Percentiles rank a stretch among this genome's conserved stretches.
Evolutionary conservation across 2,113 vertebrate genomes (phyloP).

Genomic region (Tautogolabrus adspersus): DNA sequence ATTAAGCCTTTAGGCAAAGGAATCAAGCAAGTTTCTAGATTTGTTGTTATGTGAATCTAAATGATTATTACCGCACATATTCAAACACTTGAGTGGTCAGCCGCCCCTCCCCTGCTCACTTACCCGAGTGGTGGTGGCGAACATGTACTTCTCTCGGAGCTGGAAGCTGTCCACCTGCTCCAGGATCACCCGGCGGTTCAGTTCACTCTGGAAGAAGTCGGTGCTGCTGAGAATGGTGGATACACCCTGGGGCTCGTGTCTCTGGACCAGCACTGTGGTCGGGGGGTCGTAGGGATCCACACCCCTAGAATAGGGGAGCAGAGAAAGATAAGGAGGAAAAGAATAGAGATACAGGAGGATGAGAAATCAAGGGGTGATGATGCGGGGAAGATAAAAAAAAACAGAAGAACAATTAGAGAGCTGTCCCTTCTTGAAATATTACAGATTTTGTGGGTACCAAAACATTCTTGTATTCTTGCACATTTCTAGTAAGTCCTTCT

Average conservation of each 20-base stretch:
- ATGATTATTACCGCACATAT: too few species aligned
- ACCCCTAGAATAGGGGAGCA: slow-evolving; percentile 84
- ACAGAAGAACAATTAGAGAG: neutral
- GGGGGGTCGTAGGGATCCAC: slow-evolving; percentile 92
- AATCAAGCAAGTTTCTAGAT: too few species aligned
- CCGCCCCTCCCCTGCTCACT: slow-evolving; percentile 56
- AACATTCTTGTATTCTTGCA: neutral
- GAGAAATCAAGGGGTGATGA: neutral
- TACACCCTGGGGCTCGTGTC: slow-evolving; percentile 91
- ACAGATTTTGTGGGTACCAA: neutral
- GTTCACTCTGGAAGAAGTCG: slow-evolving; percentile 94
- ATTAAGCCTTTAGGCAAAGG: too few species aligned
- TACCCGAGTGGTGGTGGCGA: slow-evolving; percentile 94
- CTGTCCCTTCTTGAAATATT: neutral
- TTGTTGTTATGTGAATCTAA: too few species aligned
- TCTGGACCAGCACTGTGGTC: slow-evolving; percentile 90
- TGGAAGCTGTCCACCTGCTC: slow-evolving; percentile 95
- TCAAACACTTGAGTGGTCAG: neutral
- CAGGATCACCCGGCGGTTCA: slow-evolving; percentile 90
- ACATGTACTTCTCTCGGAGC: slow-evolving; percentile 97
- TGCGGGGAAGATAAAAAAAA: neutral
- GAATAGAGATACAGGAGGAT: too few species aligned
- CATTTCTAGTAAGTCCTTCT: neutral
- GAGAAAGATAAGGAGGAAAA: neutral
- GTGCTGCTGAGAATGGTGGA: slow-evolving; percentile 93